Evolutionary conservation across 1,140 invertebrate species (phyloP).

Genomic region (Lanistes nyassanus): DNA sequence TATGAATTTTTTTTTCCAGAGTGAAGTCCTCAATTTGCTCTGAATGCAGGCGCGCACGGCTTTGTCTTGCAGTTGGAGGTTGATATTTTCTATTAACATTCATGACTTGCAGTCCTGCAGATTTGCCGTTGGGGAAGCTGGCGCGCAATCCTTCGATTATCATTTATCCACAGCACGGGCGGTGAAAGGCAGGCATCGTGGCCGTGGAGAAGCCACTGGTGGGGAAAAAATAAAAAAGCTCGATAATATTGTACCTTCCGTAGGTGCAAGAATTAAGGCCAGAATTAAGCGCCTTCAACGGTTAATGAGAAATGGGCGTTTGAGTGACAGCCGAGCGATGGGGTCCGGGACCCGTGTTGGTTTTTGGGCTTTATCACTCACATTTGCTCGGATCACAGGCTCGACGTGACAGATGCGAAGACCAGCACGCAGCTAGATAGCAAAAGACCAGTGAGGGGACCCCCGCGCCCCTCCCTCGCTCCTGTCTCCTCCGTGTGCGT

Average conservation of each 20-base stretch:
- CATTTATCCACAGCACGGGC: constrained; percentile 21
- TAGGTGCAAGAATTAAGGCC: constrained; percentile 29
- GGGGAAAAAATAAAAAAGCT: constrained; percentile 9
- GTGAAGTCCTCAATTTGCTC: constrained; percentile 6
- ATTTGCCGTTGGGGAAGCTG: constrained; percentile 20
- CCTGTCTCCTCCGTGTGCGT: too few relatives aligned
- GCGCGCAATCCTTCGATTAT: constrained; percentile 12
- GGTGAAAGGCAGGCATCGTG: constrained; percentile 25
- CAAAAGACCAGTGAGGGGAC: constrained; percentile 26
- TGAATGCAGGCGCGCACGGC: constrained; percentile 19
- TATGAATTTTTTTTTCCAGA: constrained; percentile 8
- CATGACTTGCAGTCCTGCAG: constrained; percentile 30
- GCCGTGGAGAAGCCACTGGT: too few relatives aligned
- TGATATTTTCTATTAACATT: constrained; percentile 43
- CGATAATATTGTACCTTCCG: constrained; percentile 27
- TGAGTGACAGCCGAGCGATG: constrained; percentile 36
- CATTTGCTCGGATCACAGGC: constrained; percentile 27
- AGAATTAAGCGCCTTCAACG: constrained; percentile 34
- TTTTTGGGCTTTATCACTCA: constrained; percentile 40
- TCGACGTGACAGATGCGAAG: constrained; percentile 21
- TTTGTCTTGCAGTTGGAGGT: constrained; percentile 21
- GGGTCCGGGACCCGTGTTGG: constrained; percentile 30
- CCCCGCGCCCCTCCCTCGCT: too few relatives aligned
- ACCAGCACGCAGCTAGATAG: constrained; percentile 27
- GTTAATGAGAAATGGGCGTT: constrained; percentile 42